Percentiles rank a stretch among this genome's conserved stretches.
These are phyloP conservation scores for Fistularia commersonii DNA, from an alignment of 2,797 vertebrate species.

Conservation along the genomic window DNA sequence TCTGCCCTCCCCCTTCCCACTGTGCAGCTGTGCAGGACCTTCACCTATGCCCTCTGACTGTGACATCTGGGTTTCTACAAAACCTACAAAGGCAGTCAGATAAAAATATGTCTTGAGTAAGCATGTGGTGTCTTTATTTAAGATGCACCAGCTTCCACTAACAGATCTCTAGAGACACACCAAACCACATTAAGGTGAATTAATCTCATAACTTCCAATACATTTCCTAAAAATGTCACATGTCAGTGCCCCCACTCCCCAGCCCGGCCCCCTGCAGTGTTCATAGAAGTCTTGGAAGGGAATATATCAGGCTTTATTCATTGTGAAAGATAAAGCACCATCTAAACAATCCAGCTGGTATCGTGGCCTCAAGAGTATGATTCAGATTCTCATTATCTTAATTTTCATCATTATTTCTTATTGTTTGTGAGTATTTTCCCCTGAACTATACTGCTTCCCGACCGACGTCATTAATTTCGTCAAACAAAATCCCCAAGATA, in stretches of 20 bases:
- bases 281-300: slow-evolving; percentile 9
- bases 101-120: slow-evolving; percentile 43
- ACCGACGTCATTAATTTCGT: not conserved
- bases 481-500: slow-evolving; percentile 1
- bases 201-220: slow-evolving; percentile 43
- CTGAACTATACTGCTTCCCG: not conserved
- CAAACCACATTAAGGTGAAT: slow-evolving; percentile 40
- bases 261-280: slow-evolving; percentile 18
- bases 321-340: slow-evolving; percentile 10
- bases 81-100: slow-evolving; percentile 32
- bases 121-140: slow-evolving; percentile 33
- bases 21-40: slow-evolving; percentile 67
- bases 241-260: slow-evolving; percentile 12
- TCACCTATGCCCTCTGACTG: slow-evolving; percentile 65
- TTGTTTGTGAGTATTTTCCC: slow-evolving; percentile 3
- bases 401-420: not conserved
- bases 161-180: slow-evolving; percentile 34
- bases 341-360: slow-evolving; percentile 10
- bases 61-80: slow-evolving; percentile 29
- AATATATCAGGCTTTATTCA: slow-evolving; percentile 22
- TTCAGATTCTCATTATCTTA: slow-evolving; percentile 1
- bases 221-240: slow-evolving; percentile 39
- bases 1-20: slow-evolving; percentile 24
- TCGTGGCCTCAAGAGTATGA: not conserved
- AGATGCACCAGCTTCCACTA: slow-evolving; percentile 24